Percentiles rank a stretch among this genome's conserved stretches.
phyloP scores from a whole-genome alignment of 1,140 invertebrate species.

The Camponotus floridanus region DNA sequence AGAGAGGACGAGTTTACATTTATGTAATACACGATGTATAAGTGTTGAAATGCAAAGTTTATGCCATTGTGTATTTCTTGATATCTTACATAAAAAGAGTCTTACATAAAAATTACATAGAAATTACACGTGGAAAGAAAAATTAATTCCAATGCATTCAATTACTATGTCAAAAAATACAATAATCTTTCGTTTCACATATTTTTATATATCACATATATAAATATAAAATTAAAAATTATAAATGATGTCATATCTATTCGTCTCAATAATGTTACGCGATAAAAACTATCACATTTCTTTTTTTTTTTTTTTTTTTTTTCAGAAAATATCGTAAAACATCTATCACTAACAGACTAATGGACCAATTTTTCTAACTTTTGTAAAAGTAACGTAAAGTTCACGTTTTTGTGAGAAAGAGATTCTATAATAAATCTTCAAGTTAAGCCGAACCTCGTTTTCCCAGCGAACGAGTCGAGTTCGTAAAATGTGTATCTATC shows the following conservation, averaged over 20 bases:
- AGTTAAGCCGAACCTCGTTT: slow-evolving; percentile 18
- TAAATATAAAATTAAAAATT: slow-evolving; percentile 19
- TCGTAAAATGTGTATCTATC: slow-evolving; percentile 8
- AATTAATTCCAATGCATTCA: background rate
- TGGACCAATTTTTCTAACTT: slow-evolving; percentile 2
- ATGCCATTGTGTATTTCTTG: background rate
- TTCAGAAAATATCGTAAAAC: background rate
- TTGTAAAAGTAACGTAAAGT: background rate
- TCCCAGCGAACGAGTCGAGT: slow-evolving; percentile 14
- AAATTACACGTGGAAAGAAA: background rate
- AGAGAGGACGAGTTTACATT: slow-evolving; percentile 8
- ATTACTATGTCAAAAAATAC: background rate
- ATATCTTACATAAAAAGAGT: background rate
- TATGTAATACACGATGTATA: background rate
- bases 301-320: background rate
- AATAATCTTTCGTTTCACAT: background rate
- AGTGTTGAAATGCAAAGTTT: background rate
- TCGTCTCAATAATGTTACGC: background rate
- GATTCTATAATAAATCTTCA: background rate
- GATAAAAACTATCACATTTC: background rate
- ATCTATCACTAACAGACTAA: background rate
- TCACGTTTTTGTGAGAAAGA: background rate
- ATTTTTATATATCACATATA: background rate
- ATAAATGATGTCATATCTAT: background rate
- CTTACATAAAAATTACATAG: background rate